Base-by-base conservation (phyloP, 2,888 invertebrate species). In the Scelioninae gen. 1 region DNA sequence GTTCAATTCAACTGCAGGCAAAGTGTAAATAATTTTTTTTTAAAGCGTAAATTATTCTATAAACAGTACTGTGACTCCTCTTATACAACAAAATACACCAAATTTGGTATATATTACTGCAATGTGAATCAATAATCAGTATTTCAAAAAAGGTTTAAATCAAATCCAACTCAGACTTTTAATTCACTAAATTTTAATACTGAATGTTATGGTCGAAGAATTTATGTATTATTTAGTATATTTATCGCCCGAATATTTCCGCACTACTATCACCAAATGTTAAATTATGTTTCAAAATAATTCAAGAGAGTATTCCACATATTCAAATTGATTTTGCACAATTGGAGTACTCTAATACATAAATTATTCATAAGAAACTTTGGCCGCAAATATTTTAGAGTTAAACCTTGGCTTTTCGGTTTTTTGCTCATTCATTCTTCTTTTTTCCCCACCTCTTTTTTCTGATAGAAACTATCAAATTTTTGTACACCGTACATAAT, bases 321-420 rank as follows among this genome's bases (percentile, higher is more conserved):
- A 77, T 77, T 77, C 77, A 77, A 77, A 69, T 77, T 77, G 77
- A 68, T 68, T 68, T 55, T 55, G 15, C 69, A 63, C 77, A 69
- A 77, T 77, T 69, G 69, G 32, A 60, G 62, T 69, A 15, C 53
- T 69, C 69, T 69, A 63, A 62, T 69, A 63, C 43, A 77, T 77
- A 63, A 77, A 69, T 69, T 77, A 77, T 77, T 77, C 69, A 77
- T 69, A 63, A 77, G 77, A 69, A 62, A 77, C 71, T 69, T 56
- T 45, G 23, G 13, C 56, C 16, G 62, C 62, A 69, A 69, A 69
- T 77, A 77, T 77, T 77, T 66, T 66, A 56, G 51, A n/a, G 43
- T n/a, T 55, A 9, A 45, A 75, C 65, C 49, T 58, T 75, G 49
- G 47, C 9, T 32, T 62, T 16, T 10, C 43, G n/a, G 8, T 43